These are phyloP conservation scores for Sinocyclocheilus anshuiensis DNA, from an alignment of 2,113 vertebrate species.

Conservation along the genomic window DNA sequence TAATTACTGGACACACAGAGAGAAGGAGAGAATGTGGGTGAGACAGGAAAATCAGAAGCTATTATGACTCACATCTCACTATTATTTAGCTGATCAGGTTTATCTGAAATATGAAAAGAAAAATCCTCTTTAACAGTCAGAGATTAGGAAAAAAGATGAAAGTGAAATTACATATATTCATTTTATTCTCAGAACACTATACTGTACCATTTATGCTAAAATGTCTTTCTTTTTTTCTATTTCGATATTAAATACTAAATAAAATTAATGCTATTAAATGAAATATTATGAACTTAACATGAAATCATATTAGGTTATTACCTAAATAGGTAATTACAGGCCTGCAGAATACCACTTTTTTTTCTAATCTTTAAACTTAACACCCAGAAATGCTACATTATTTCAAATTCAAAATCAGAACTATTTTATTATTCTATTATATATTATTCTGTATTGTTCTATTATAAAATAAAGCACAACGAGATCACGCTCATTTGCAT, in stretches of 20 bases:
- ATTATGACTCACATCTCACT: neutral
- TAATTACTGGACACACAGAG: slow-evolving; percentile 30
- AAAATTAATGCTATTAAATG: too few relatives aligned
- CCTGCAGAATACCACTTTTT: too few relatives aligned
- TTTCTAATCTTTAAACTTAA: too few relatives aligned
- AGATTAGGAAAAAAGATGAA: neutral
- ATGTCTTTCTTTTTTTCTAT: too few relatives aligned
- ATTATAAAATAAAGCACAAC: neutral
- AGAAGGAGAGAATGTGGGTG: slow-evolving; percentile 3
- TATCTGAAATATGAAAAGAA: neutral
- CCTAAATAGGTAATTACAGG: too few relatives aligned
- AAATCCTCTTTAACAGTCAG: neutral
- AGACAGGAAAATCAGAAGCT: slow-evolving; percentile 13
- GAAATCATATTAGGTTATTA: neutral
- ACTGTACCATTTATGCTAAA: neutral
- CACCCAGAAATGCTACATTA: too few relatives aligned
- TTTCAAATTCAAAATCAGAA: too few relatives aligned
- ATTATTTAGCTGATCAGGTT: neutral
- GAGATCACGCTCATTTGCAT: neutral
- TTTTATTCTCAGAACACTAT: neutral
- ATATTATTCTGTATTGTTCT: too few relatives aligned
- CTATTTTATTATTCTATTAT: neutral
- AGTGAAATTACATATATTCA: neutral
- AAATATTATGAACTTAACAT: neutral
- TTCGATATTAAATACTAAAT: too few relatives aligned